Percentiles rank a stretch among this genome's conserved stretches.
Evolutionary conservation across 2,113 vertebrate genomes (phyloP).

Genomic region (Echinops telfairi): DNA sequence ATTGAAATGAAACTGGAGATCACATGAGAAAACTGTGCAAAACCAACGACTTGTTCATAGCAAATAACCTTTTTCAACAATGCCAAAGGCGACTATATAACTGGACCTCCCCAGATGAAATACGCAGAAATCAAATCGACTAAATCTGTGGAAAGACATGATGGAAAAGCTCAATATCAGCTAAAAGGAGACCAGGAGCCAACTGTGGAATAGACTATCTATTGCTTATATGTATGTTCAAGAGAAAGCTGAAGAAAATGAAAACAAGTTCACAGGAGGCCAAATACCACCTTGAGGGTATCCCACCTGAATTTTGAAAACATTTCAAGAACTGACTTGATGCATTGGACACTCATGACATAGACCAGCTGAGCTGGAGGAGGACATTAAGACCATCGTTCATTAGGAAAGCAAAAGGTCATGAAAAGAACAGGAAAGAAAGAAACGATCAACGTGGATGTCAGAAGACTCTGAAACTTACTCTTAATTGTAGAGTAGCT

Average conservation of each 20-base stretch:
- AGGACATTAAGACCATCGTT: too few relatives aligned
- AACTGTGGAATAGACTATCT: neutral
- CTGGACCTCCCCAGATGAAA: neutral
- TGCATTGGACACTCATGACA: neutral
- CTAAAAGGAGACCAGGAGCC: neutral
- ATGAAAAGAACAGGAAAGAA: neutral
- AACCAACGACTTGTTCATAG: neutral
- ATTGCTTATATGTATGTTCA: neutral
- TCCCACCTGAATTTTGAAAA: neutral
- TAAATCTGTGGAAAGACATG: neutral
- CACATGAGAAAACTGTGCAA: neutral
- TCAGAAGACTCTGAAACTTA: neutral
- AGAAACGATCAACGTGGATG: neutral
- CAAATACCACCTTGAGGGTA: neutral
- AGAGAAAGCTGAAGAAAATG: neutral
- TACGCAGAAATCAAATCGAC: neutral
- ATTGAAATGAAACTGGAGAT: neutral
- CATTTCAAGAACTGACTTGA: neutral
- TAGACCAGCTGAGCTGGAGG: neutral
- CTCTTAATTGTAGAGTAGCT: neutral
- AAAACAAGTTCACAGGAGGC: neutral
- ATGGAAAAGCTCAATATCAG: neutral
- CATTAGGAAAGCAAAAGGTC: neutral
- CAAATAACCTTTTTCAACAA: neutral
- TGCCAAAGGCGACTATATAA: neutral